phyloP scores from a whole-genome alignment of 2,113 vertebrate genomes.

The Dendrocopos noguchii region DNA sequence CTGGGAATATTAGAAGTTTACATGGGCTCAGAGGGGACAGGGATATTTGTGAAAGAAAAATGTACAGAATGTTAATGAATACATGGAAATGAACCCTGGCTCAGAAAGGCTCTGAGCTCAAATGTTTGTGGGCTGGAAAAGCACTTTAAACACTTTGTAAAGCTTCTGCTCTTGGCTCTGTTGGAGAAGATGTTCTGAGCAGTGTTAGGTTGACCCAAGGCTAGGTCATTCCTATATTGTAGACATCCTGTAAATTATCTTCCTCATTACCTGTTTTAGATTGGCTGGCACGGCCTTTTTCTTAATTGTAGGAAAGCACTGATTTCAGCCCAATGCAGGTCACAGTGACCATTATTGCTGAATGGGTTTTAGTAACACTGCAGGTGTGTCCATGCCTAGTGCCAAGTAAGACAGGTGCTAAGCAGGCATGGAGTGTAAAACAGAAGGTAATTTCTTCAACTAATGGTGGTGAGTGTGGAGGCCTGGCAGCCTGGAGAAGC shows the following conservation, averaged over 20 bases:
- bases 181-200: background rate
- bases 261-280: background rate
- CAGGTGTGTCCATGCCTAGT: background rate
- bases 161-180: background rate
- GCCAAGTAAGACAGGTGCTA: background rate
- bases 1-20: background rate
- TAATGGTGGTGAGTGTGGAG: accelerated
- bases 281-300: background rate
- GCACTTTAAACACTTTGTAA: background rate
- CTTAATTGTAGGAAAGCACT: background rate
- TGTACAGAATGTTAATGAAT: background rate
- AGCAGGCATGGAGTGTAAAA: background rate
- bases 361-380: background rate
- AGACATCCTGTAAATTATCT: background rate
- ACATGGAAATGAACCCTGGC: background rate
- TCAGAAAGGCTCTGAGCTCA: background rate
- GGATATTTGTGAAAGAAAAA: background rate
- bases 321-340: background rate
- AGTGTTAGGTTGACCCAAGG: background rate
- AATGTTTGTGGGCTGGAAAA: background rate
- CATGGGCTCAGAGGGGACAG: background rate
- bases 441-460: background rate
- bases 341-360: background rate
- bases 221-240: accelerated
- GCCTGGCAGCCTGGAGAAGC: background rate